A percentile compares a stretch with the other conserved stretches of the same genome.
Evolutionary conservation across 2,113 vertebrate species (phyloP).

Genomic region (Eublepharis macularius): DNA sequence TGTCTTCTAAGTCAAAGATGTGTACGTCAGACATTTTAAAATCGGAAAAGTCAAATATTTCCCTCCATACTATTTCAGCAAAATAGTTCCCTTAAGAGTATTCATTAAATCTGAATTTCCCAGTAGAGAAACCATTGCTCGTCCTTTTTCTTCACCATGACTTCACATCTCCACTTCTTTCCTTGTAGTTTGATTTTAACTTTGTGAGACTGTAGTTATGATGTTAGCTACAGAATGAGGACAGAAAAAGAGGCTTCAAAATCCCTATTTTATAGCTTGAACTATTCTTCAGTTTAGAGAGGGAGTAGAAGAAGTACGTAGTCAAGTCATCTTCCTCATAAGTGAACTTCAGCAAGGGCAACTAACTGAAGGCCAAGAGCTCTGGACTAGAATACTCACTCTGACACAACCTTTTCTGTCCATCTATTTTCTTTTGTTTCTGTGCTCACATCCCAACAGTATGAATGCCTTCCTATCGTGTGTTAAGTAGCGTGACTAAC

Average conservation of each 20-base stretch:
- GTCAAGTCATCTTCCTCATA: background rate
- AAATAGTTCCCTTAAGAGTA: background rate
- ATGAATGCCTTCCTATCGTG: background rate
- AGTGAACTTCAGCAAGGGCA: background rate
- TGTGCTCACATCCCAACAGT: background rate
- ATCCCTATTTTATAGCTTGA: background rate
- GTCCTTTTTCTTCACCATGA: background rate
- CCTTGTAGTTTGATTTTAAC: background rate
- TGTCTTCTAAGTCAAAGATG: background rate
- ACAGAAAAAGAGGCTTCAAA: background rate
- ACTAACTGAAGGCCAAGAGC: background rate
- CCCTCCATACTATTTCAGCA: background rate
- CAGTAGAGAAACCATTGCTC: slow-evolving; percentile 14
- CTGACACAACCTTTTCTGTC: background rate
- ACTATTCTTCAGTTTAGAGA: background rate
- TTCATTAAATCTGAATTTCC: slow-evolving; percentile 26
- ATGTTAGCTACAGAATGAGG: background rate
- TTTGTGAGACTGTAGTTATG: background rate
- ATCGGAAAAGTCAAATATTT: background rate
- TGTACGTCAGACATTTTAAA: background rate
- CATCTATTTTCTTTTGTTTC: background rate
- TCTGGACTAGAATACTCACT: slow-evolving; percentile 6
- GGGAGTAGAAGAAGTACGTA: background rate
- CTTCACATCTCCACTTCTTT: slow-evolving; percentile 3
- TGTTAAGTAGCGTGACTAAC: slow-evolving; percentile 5